Evolutionary conservation across 2,797 vertebrate genomes (phyloP).

Genomic region (Syndactyla subalaris): DNA sequence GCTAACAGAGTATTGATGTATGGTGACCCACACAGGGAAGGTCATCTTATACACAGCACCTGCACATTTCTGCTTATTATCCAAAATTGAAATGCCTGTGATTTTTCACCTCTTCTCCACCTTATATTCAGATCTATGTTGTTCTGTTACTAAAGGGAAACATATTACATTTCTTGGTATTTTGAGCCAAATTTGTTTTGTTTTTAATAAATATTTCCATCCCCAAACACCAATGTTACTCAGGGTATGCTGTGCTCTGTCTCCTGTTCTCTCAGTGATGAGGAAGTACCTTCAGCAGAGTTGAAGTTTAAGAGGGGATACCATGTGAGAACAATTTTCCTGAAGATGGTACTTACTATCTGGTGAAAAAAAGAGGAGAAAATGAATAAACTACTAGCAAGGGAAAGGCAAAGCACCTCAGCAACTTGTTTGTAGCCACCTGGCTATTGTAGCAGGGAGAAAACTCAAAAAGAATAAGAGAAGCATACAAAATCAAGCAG

Average conservation of each 20-base stretch:
- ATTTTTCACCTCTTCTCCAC: not conserved
- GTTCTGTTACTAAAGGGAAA: not conserved
- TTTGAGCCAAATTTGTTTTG: not conserved
- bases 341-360: not conserved
- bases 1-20: slow-evolving; percentile 37
- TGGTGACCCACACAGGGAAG: slow-evolving; percentile 21
- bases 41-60: slow-evolving; percentile 44
- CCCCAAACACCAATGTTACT: not conserved
- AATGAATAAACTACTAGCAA: not conserved
- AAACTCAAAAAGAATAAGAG: not conserved
- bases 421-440: not conserved
- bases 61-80: slow-evolving; percentile 56
- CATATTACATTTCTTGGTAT: not conserved
- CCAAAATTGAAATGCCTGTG: slow-evolving; percentile 4
- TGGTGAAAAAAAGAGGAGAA: not conserved
- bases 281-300: not conserved
- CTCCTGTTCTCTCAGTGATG: not conserved
- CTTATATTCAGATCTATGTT: not conserved
- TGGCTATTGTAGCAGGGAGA: not conserved
- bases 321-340: not conserved
- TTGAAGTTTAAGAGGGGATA: not conserved
- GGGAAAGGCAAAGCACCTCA: not conserved
- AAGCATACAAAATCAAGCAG: not conserved
- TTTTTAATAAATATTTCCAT: not conserved
- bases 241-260: not conserved